These are phyloP conservation scores for Smittia aterrima DNA, from an alignment of 2,888 invertebrate species.

Conservation along the genomic window DNA sequence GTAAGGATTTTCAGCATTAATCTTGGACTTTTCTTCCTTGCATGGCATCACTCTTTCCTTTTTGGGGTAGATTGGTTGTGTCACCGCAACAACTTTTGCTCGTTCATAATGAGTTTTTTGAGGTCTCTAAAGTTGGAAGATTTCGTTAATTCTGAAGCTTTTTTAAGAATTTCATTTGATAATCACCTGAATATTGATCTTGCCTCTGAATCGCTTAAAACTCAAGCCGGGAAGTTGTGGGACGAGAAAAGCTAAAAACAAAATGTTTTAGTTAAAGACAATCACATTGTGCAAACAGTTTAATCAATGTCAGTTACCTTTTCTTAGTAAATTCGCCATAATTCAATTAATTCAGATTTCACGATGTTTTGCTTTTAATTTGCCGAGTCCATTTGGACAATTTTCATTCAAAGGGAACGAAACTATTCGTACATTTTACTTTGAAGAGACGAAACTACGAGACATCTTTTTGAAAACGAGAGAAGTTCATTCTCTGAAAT, in stretches of 20 bases:
- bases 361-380: no score
- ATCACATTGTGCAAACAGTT: no score
- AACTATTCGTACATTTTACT: no score
- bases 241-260: conserved; percentile 55
- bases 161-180: not conserved
- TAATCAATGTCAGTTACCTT: conserved; percentile 4
- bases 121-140: conserved; percentile 58
- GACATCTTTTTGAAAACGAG: no score
- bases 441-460: no score
- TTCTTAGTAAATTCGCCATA: conserved; percentile 30
- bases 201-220: conserved; percentile 67
- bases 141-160: not conserved
- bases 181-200: conserved; percentile 63
- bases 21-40: conserved; percentile 47
- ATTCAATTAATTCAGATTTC: not conserved
- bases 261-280: conserved; percentile 42
- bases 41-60: conserved; percentile 59
- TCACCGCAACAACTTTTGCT: conserved; percentile 63
- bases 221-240: conserved; percentile 55
- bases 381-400: not conserved
- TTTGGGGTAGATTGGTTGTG: conserved; percentile 62
- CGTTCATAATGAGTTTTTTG: conserved; percentile 68
- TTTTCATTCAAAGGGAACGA: not conserved
- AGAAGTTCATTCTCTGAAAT: not conserved
- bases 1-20: conserved; percentile 63